Conservation (phyloP, 2,888 invertebrate genomes). For the Ramazzottius varieornatus region DNA sequence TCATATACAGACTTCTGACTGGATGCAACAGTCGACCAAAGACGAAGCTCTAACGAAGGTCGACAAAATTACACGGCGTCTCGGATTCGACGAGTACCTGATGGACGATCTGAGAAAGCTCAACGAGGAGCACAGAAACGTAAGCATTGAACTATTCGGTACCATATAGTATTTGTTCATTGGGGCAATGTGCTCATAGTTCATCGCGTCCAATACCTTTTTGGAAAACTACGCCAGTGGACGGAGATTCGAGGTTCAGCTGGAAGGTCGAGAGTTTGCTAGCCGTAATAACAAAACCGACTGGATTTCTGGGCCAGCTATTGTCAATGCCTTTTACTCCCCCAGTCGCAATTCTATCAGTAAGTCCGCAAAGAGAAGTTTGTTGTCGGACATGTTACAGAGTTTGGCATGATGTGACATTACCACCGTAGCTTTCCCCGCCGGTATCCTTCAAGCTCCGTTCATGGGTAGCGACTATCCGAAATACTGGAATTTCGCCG, state of each 20-base stretch:
- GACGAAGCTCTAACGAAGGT: background rate
- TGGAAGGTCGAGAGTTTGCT: background rate
- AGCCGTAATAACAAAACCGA: background rate
- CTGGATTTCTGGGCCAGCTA: background rate
- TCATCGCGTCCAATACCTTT: no score
- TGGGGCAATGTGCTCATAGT: no score
- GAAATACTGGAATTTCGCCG: background rate
- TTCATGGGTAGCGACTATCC: background rate
- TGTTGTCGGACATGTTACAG: no score
- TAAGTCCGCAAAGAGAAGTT: background rate
- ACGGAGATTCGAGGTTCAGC: background rate
- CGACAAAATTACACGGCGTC: background rate
- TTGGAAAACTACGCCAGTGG: background rate
- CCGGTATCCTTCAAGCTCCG: background rate
- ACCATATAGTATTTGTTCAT: no score
- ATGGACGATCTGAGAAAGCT: background rate
- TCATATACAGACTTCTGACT: background rate
- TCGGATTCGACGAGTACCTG: background rate
- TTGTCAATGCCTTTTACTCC: background rate
- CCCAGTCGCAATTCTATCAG: background rate
- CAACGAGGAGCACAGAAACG: background rate
- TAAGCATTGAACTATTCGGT: no score
- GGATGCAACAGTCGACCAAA: background rate
- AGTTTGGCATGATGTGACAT: no score
- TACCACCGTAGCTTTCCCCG: background rate